phyloP scores from a whole-genome alignment of 2,888 invertebrate species.

The Chouioia cunea region DNA sequence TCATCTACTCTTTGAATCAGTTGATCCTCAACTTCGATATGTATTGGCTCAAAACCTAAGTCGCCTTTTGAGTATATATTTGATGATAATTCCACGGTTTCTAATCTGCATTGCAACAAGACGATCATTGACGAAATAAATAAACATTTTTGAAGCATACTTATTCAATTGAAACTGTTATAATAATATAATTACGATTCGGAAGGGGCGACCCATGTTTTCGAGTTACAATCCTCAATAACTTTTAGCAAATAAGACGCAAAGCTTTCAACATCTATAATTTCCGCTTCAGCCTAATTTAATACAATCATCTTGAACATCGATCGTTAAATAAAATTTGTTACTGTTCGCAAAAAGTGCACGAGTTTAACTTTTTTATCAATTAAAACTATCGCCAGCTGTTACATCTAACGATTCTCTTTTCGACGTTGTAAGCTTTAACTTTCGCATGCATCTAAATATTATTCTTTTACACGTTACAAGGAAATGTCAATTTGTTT shows the following conservation, averaged over 20 bases:
- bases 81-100: slow-evolving; percentile 46
- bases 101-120: slow-evolving; percentile 35
- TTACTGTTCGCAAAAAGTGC: too few species aligned
- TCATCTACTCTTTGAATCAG: slow-evolving; percentile 4
- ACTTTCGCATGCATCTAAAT: too few species aligned
- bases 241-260: slow-evolving; percentile 47
- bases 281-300: slow-evolving; percentile 11
- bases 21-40: slow-evolving; percentile 34
- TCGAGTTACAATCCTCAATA: slow-evolving; percentile 35
- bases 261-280: slow-evolving; percentile 50
- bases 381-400: too few species aligned
- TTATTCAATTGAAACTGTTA: too few species aligned
- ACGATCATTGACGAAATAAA: slow-evolving; percentile 31
- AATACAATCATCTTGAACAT: slow-evolving; percentile 6
- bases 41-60: slow-evolving; percentile 52
- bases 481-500: too few species aligned
- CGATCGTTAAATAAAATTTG: too few species aligned
- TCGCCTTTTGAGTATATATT: slow-evolving; percentile 51
- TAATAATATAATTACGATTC: slow-evolving; percentile 38
- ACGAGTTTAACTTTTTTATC: too few species aligned
- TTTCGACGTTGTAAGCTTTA: too few species aligned
- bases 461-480: too few species aligned
- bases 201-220: neutral
- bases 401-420: too few species aligned
- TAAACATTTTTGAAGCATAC: neutral